A percentile compares a stretch with the other conserved stretches of the same genome.
Conservation (phyloP, 2,113 vertebrate genomes). For the Ellobius talpinus region DNA sequence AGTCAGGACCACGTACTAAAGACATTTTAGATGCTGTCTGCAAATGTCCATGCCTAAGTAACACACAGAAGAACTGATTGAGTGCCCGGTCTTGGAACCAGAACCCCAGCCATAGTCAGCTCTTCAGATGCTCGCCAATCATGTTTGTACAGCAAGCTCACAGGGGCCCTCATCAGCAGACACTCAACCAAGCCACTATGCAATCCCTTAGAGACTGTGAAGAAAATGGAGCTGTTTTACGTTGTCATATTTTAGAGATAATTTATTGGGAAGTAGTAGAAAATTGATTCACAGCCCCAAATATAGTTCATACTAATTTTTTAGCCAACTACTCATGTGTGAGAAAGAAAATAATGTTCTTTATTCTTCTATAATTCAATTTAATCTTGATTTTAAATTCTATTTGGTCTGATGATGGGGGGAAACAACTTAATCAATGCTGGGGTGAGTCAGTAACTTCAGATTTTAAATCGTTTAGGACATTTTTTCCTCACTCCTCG, state of each 20-base stretch:
- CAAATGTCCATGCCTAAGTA: neutral
- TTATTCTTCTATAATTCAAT: conserved; percentile 40
- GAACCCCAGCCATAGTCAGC: too few species aligned
- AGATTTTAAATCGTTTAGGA: neutral
- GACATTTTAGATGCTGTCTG: neutral
- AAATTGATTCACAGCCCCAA: conserved; percentile 22
- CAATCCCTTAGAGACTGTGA: neutral
- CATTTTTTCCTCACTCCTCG: neutral
- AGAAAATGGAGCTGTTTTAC: neutral
- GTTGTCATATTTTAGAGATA: neutral
- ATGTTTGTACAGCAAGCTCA: neutral
- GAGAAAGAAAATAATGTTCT: conserved; percentile 8
- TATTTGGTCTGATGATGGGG: neutral
- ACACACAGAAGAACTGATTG: neutral
- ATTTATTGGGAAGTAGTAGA: neutral
- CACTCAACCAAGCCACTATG: neutral
- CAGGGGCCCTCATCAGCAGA: neutral
- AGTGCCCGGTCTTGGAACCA: neutral
- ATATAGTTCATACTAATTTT: neutral
- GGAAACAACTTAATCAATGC: neutral
- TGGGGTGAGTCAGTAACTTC: conserved; percentile 10
- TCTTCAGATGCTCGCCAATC: neutral
- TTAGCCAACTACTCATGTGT: neutral
- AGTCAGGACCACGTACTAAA: neutral
- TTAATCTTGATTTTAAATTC: conserved; percentile 45